These are phyloP conservation scores for Philypnodon macrostomus DNA, from an alignment of 2,797 vertebrate genomes.

Conservation along the genomic window DNA sequence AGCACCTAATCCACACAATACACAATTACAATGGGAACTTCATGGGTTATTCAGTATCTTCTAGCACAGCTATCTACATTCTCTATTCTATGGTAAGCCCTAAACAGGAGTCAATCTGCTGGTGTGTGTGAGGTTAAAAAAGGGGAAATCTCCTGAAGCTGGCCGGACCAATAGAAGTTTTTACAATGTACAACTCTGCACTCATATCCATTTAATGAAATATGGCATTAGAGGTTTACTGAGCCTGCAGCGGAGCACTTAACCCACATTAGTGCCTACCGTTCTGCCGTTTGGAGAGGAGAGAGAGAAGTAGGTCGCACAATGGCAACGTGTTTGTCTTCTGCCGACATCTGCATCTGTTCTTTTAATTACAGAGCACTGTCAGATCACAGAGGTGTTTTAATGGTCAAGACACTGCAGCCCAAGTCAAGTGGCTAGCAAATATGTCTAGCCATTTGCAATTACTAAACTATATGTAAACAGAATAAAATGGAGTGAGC, in stretches of 20 bases:
- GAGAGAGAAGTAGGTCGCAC: conserved; percentile 55
- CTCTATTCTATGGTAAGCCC: conserved; percentile 14
- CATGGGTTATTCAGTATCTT: conserved; percentile 15
- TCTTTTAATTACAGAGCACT: conserved; percentile 40
- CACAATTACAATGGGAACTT: no score
- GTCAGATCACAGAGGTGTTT: conserved; percentile 24
- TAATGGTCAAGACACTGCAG: conserved; percentile 21
- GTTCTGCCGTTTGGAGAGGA: conserved; percentile 24
- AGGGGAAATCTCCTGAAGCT: conserved; percentile 46
- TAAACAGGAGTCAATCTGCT: conserved; percentile 30
- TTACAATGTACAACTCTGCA: conserved; percentile 34
- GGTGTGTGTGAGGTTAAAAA: conserved; percentile 36
- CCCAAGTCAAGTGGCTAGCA: background rate
- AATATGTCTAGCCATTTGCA: no score
- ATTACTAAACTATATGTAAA: no score
- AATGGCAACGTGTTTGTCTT: conserved; percentile 28
- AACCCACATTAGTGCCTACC: conserved; percentile 45
- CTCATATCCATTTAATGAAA: conserved; percentile 42
- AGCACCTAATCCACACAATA: no score
- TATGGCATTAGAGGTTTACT: conserved; percentile 23
- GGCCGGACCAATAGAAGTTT: conserved; percentile 40
- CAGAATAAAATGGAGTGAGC: no score
- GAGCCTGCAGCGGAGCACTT: conserved; percentile 49
- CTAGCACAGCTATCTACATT: conserved; percentile 11
- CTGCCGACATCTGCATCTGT: conserved; percentile 26